Conservation (phyloP, 1,140 invertebrate species). For the Diabrotica undecimpunctata region DNA sequence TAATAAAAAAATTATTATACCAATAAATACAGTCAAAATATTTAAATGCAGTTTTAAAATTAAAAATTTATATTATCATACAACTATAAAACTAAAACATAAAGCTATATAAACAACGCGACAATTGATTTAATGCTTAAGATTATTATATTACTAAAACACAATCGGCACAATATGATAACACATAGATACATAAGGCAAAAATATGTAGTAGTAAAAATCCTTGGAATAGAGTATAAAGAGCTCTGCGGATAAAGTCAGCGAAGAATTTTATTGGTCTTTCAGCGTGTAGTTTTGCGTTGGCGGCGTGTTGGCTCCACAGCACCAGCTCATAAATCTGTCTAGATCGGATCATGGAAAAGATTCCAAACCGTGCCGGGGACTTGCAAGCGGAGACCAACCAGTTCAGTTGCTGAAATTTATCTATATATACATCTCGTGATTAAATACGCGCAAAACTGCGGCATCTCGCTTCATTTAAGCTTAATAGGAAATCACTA, state of each 20-base stretch:
- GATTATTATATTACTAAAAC: too few relatives aligned
- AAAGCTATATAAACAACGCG: too few relatives aligned
- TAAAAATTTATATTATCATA: too few relatives aligned
- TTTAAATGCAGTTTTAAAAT: too few relatives aligned
- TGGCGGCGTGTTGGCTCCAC: background rate
- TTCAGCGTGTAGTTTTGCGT: background rate
- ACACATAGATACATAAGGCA: too few relatives aligned
- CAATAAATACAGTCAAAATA: too few relatives aligned
- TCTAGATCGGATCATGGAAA: background rate
- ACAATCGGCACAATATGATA: too few relatives aligned
- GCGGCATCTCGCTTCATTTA: background rate
- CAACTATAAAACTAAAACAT: too few relatives aligned
- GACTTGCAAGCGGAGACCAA: background rate
- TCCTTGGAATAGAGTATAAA: background rate
- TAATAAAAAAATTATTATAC: too few relatives aligned
- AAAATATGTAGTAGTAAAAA: too few relatives aligned
- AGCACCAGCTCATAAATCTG: conserved; percentile 1
- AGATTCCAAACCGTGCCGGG: background rate
- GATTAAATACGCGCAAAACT: background rate
- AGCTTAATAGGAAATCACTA: background rate
- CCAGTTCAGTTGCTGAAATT: background rate
- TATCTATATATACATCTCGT: conserved; percentile 2
- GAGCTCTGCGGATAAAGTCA: background rate
- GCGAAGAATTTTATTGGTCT: background rate
- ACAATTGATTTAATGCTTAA: too few relatives aligned